Conservation (phyloP, 2,888 invertebrate species). For the Ochropacha duplaris region DNA sequence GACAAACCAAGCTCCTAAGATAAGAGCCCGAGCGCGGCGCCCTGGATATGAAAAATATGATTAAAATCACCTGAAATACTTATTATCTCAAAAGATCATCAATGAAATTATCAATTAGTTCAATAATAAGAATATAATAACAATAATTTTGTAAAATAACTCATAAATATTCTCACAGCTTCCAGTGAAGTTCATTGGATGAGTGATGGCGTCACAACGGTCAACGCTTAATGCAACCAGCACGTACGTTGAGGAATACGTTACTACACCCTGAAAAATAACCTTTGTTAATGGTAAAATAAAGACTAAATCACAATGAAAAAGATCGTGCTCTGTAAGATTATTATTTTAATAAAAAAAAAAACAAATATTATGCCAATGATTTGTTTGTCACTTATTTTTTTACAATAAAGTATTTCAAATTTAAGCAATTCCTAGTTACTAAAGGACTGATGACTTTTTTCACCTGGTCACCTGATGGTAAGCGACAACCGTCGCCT, state of each 20-base stretch:
- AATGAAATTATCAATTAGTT: too few species aligned
- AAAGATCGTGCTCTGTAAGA: too few species aligned
- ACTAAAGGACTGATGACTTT: too few species aligned
- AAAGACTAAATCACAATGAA: background rate
- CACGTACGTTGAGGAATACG: conserved; percentile 96
- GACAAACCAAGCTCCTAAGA: conserved; percentile 91
- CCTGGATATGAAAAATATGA: conserved; percentile 77
- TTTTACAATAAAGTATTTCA: too few species aligned
- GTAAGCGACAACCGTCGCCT: too few species aligned
- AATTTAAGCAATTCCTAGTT: too few species aligned
- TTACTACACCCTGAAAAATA: conserved; percentile 87
- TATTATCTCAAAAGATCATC: background rate
- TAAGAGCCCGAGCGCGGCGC: conserved; percentile 91
- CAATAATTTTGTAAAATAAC: too few species aligned
- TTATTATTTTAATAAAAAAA: too few species aligned
- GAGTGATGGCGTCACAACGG: conserved; percentile 95
- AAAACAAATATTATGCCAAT: too few species aligned
- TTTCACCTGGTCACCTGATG: too few species aligned
- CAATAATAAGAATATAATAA: too few species aligned
- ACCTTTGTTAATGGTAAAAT: background rate
- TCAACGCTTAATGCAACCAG: conserved; percentile 96
- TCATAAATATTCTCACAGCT: conserved; percentile 96
- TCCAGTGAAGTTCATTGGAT: conserved; percentile 97
- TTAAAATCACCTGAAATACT: conserved; percentile 10
- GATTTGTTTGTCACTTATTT: too few species aligned